Conservation (phyloP, 2,797 vertebrate genomes). For the Schizothorax lantsangensis region DNA sequence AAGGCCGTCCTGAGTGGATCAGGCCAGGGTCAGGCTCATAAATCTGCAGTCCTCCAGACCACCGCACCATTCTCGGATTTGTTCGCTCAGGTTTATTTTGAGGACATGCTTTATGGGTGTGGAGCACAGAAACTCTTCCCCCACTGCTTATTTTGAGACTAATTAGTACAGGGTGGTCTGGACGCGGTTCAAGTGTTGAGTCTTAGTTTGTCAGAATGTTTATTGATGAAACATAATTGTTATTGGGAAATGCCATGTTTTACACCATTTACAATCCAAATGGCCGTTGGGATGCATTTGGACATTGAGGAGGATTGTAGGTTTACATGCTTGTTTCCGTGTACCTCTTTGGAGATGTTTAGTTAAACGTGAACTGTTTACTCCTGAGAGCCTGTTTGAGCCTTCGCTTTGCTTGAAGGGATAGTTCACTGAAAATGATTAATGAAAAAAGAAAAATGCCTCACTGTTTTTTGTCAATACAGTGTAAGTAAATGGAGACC, state of each 20-base stretch:
- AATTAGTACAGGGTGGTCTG: conserved; percentile 31
- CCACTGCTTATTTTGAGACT: conserved; percentile 25
- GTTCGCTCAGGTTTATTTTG: conserved; percentile 8
- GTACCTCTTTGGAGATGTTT: neutral
- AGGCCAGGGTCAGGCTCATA: neutral
- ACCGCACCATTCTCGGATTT: neutral
- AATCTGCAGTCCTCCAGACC: neutral
- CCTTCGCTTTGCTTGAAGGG: neutral
- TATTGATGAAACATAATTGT: neutral
- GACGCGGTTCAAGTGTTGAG: neutral
- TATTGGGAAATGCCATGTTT: neutral
- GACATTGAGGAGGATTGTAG: neutral
- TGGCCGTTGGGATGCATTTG: neutral
- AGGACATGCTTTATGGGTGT: conserved; percentile 19
- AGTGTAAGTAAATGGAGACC: neutral
- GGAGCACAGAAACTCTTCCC: neutral
- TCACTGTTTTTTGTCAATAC: no score
- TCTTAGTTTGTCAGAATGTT: neutral
- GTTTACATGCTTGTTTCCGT: neutral
- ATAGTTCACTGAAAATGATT: neutral
- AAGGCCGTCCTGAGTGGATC: neutral
- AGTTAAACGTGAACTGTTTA: neutral
- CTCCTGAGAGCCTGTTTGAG: neutral
- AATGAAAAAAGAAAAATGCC: neutral
- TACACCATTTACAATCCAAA: neutral